phyloP scores from a whole-genome alignment of 2,113 vertebrate species.

The Gadus chalcogrammus region DNA sequence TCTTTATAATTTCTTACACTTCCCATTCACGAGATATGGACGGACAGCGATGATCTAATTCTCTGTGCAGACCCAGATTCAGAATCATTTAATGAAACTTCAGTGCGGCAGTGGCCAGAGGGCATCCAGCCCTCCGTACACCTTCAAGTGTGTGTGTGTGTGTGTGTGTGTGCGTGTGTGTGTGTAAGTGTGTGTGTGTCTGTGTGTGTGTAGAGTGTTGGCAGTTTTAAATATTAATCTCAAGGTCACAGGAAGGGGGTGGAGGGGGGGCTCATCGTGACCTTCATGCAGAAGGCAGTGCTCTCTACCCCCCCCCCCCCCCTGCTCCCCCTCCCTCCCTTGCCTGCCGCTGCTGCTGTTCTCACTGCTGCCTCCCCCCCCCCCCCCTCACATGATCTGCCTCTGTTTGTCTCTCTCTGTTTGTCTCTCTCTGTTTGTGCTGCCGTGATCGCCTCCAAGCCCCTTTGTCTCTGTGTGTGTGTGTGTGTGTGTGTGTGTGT shows the following conservation, averaged over 20 bases:
- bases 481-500: background rate
- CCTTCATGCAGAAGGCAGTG: slow-evolving; percentile 62
- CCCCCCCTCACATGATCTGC: no score
- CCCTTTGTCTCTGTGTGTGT: slow-evolving; percentile 1
- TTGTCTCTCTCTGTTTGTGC: background rate
- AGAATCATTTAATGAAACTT: background rate
- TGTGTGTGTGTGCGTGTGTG: no score
- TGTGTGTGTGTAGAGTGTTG: slow-evolving; percentile 40
- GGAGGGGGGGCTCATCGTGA: slow-evolving; percentile 45
- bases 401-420: slow-evolving; percentile 28
- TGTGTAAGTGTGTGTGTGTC: no score
- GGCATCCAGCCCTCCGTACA: slow-evolving; percentile 16
- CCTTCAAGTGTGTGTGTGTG: slow-evolving; percentile 24
- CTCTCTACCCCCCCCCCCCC: slow-evolving; percentile 55
- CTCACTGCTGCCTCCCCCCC: slow-evolving; percentile 48
- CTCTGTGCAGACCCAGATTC: background rate
- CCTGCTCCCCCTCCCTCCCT: slow-evolving; percentile 29
- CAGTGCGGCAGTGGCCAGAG: slow-evolving; percentile 19
- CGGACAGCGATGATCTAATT: background rate
- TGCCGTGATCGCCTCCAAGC: background rate
- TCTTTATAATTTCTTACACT: no score
- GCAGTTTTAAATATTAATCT: slow-evolving; percentile 75
- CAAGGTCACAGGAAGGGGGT: slow-evolving; percentile 71
- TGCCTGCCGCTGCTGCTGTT: slow-evolving; percentile 47
- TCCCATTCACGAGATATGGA: no score